Base-by-base conservation (phyloP, 92 coral and sea anemone genomes). In the Bergia sp. region DNA sequence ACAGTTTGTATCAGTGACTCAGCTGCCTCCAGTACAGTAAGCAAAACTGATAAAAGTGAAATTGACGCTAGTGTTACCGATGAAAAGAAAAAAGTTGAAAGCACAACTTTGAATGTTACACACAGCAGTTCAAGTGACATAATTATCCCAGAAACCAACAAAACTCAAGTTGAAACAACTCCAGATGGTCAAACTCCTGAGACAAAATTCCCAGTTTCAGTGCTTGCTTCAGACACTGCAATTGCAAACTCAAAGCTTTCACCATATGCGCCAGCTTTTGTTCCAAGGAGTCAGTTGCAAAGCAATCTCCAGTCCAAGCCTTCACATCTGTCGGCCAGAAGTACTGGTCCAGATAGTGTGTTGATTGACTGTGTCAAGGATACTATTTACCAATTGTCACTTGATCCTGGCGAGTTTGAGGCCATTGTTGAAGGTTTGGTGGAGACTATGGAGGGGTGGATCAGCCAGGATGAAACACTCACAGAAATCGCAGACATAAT, bases 341-440 rank as follows among this genome's bases (percentile, higher is more conserved):
- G 43, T 53, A 84, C 41, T 43, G 87, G 87, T 6, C 87, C 87
- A 0, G 87, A 84, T 6, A 84, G 87, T 72, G 66, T 67, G 38
- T 73, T 84, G 20, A 84, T 84, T 69, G 87, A 84, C 65, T 84
- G 79, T 84, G 79, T 84, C 7, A 84, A 84, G 45, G 87, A 84
- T 37, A 69, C 61, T 0, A 37, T 84, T 72, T 84, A 67, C 41
- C 87, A 84, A 43, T 3, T 84, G 45, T 71, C 87, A 45, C 79
- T 84, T n/a, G 87, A 84, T 84, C 87, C 87, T 71, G 87, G 87
- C 47, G 87, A 23, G 57, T 72, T 84, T 71, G 87, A 84, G 69
- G 65, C 5, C 20, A 72, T 21, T 84, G 87, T 84, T 0, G 87
- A 84, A 44, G 87, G 87, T 15, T 45, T 84, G 67, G 87, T 84